phyloP scores from a whole-genome alignment of 2,888 invertebrate genomes.

The Polydrusus cervinus region DNA sequence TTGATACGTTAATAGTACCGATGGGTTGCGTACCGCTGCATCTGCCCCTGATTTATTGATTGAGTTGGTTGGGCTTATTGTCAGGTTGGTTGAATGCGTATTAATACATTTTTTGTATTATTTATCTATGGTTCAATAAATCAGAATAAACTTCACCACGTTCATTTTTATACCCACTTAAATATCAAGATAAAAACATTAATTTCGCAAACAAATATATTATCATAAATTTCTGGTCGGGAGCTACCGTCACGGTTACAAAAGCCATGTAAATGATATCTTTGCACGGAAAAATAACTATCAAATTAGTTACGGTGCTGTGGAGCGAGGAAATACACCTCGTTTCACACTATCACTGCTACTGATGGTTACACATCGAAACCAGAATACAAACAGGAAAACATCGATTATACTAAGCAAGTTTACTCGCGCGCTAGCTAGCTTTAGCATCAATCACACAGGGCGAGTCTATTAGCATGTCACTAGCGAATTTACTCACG shows the following conservation, averaged over 20 bases:
- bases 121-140: neutral
- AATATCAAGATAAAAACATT: slow-evolving; percentile 25
- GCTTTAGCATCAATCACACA: too few species aligned
- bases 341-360: slow-evolving; percentile 69
- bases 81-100: neutral
- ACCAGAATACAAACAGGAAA: neutral
- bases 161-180: slow-evolving; percentile 11
- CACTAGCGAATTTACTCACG: too few species aligned
- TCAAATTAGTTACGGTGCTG: slow-evolving; percentile 68
- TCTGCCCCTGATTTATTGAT: too few species aligned
- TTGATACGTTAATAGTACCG: too few species aligned
- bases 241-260: slow-evolving; percentile 63
- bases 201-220: slow-evolving; percentile 31
- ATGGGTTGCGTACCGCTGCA: too few species aligned
- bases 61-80: too few species aligned
- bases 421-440: too few species aligned
- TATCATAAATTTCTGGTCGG: slow-evolving; percentile 32
- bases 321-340: slow-evolving; percentile 70
- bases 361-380: slow-evolving; percentile 58
- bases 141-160: neutral
- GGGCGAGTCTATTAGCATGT: too few species aligned
- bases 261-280: slow-evolving; percentile 69
- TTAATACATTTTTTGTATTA: too few species aligned
- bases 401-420: too few species aligned
- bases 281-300: slow-evolving; percentile 67